Conservation (phyloP, 2,797 vertebrate species). For the Gouania willdenowi region DNA sequence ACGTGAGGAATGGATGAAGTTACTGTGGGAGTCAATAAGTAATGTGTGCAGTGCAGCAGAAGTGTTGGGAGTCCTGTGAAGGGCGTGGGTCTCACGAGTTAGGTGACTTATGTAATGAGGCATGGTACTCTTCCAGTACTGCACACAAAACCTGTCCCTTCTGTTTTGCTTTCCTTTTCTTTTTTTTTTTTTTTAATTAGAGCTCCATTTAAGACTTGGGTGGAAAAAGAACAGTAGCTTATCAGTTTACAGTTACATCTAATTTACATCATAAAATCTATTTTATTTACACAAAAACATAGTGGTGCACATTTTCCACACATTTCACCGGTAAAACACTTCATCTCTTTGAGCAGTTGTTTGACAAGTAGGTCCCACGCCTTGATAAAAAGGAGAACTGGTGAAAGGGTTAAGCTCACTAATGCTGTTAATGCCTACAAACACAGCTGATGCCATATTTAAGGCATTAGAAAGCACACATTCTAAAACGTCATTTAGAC, state of each 20-base stretch:
- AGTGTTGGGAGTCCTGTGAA: conserved; percentile 11
- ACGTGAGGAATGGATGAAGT: too few relatives aligned
- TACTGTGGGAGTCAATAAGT: too few relatives aligned
- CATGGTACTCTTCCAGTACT: conserved; percentile 11
- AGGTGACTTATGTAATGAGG: conserved; percentile 25
- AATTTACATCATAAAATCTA: conserved; percentile 1
- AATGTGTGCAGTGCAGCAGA: conserved; percentile 33
- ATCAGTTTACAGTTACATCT: neutral
- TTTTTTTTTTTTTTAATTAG: too few relatives aligned
- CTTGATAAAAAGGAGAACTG: conserved; percentile 32
- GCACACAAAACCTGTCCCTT: conserved; percentile 7
- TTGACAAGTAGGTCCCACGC: conserved; percentile 20
- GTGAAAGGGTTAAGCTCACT: too few relatives aligned
- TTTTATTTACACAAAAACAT: conserved; percentile 15
- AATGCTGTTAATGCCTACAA: too few relatives aligned
- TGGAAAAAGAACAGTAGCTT: too few relatives aligned
- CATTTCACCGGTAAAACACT: conserved; percentile 1
- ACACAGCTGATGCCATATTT: too few relatives aligned
- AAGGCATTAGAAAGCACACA: conserved; percentile 6
- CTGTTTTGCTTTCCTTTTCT: conserved; percentile 1
- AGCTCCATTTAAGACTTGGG: neutral
- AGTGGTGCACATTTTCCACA: neutral
- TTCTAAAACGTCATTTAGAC: too few relatives aligned
- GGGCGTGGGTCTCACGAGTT: conserved; percentile 34
- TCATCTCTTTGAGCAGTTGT: conserved; percentile 11